Base-by-base conservation (phyloP, 2,888 invertebrate genomes). In the Cephalotes varians region DNA sequence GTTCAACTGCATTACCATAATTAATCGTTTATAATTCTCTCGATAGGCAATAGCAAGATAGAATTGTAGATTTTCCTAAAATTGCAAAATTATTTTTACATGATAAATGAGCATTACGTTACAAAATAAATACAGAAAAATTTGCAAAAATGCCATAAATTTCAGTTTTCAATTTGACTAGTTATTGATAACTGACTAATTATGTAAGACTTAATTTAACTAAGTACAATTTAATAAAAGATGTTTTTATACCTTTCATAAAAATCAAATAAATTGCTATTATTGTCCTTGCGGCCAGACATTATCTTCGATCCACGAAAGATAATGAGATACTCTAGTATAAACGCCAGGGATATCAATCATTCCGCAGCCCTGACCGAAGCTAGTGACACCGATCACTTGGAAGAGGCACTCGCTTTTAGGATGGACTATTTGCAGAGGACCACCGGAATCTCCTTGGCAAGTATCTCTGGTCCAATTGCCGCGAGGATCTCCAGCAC, bases 361-460 rank as follows among this genome's bases (percentile, higher is more conserved):
- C 56, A 93, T 93, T 1, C 94, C 95, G 60, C 95, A 95, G 73
- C 94, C 94, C 87, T 93, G 93, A 12, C 95, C 95, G 80, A 95
- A 95, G 60, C 95, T 95, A 2, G 95, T 95, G 0, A 95, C 87
- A 18, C 95, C 95, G 12, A 95, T 91, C 37, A 95, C 65, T 86
- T 93, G 94, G 88, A 94, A 95, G 90, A 95, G 94, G 84, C 95
- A 95, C 58, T 93, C 90, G 6, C 94, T 94, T 2, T 90, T 87
- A 2, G 88, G 81, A 31, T 94, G 87, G 5, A 93, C 88, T 12
- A 92, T 86, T 86, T 94, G 92, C 37, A 93, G 85, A 40, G 93
- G 94, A 9, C 94, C 94, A 4, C 93, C 94, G 9, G 93, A 93
- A 82, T 94, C 93, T 2, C 94, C 93, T 84, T 91, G 74, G 21